These are phyloP conservation scores for Sesamia nonagrioides DNA, from an alignment of 1,140 invertebrate genomes.

Conservation along the genomic window DNA sequence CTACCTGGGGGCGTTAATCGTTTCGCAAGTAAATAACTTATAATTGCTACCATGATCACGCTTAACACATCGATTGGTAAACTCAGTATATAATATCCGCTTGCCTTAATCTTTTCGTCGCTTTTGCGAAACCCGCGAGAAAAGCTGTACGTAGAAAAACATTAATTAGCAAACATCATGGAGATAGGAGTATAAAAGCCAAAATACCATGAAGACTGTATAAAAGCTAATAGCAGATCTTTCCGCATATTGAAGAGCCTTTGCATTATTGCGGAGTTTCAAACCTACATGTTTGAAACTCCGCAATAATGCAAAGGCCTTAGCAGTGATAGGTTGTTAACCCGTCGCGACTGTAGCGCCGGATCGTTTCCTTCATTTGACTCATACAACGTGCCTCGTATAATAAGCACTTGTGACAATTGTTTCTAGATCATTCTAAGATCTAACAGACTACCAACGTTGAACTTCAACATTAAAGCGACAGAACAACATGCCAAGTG, in stretches of 20 bases:
- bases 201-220: too few species aligned
- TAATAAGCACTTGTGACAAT: constrained; percentile 40
- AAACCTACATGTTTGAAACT: constrained; percentile 1
- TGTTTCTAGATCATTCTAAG: constrained; percentile 38
- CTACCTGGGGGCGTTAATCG: too few species aligned
- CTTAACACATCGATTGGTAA: background rate
- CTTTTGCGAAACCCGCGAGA: background rate
- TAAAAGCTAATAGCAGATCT: background rate
- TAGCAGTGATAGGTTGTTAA: constrained; percentile 9
- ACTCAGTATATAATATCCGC: background rate
- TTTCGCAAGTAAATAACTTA: too few species aligned
- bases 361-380: constrained; percentile 37
- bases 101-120: background rate
- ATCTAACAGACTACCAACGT: constrained; percentile 5
- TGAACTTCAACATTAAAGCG: background rate
- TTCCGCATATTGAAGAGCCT: background rate
- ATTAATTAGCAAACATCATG: background rate
- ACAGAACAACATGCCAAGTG: background rate
- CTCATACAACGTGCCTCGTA: constrained; percentile 32
- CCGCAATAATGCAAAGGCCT: constrained; percentile 14
- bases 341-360: constrained; percentile 19
- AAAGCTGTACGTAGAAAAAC: background rate
- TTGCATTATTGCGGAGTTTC: constrained; percentile 22
- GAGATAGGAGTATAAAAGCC: too few species aligned
- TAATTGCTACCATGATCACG: background rate